These are phyloP conservation scores for Dendrolimus punctatus DNA, from an alignment of 1,140 invertebrate species.

Conservation along the genomic window DNA sequence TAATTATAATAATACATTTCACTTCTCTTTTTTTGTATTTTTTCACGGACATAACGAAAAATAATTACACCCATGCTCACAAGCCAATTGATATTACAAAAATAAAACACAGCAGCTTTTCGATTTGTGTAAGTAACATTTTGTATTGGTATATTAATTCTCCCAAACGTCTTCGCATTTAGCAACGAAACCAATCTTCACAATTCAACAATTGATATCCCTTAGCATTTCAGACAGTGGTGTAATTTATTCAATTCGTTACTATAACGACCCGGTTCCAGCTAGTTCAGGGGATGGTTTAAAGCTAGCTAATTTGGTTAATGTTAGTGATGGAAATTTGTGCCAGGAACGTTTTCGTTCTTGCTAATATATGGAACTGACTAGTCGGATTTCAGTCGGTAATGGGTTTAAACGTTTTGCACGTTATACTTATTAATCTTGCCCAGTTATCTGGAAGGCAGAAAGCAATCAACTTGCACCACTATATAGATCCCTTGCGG, in stretches of 20 bases:
- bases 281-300: slow-evolving; percentile 41
- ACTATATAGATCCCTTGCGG: slow-evolving; percentile 37
- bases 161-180: no score
- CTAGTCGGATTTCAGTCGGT: slow-evolving; percentile 67
- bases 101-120: no score
- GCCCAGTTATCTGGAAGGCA: slow-evolving; percentile 60
- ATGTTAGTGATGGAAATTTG: slow-evolving; percentile 67
- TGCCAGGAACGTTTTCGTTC: slow-evolving; percentile 61
- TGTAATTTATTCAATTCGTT: slow-evolving; percentile 14
- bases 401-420: slow-evolving; percentile 71
- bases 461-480: slow-evolving; percentile 46
- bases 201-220: background rate
- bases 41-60: no score
- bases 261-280: slow-evolving; percentile 33
- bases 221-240: slow-evolving; percentile 3
- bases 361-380: slow-evolving; percentile 70
- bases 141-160: no score
- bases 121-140: no score
- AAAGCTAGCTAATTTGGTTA: slow-evolving; percentile 68
- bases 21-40: no score
- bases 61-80: no score
- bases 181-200: no score
- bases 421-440: slow-evolving; percentile 70
- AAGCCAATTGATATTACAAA: no score
- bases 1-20: no score